These are phyloP conservation scores for Trissonchulus sp. DNA, from an alignment of 2,888 invertebrate species.

Conservation along the genomic window DNA sequence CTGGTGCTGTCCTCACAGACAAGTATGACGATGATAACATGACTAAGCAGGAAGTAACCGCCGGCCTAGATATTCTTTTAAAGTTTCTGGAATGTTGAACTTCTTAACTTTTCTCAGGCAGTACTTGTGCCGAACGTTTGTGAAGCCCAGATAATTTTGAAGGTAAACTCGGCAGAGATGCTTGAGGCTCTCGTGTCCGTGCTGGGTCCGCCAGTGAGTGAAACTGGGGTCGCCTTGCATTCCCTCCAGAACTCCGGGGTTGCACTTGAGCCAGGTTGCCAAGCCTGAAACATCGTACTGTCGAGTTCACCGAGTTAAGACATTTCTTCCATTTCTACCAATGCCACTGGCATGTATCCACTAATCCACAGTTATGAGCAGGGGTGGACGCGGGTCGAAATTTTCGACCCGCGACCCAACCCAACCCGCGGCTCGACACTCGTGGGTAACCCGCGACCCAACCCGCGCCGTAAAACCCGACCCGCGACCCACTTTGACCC, in stretches of 20 bases:
- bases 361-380: too few relatives aligned
- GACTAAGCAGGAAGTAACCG: conserved; percentile 8
- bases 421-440: too few relatives aligned
- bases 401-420: too few relatives aligned
- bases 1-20: neutral
- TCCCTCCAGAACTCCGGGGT: neutral
- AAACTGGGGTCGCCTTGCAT: conserved; percentile 42
- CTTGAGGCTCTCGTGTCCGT: conserved; percentile 50
- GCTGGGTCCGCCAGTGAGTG: conserved; percentile 49
- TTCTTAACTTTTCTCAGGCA: conserved; percentile 40
- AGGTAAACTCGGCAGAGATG: conserved; percentile 53
- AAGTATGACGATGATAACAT: too few relatives aligned
- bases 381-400: too few relatives aligned
- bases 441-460: too few relatives aligned
- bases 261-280: conserved; percentile 51
- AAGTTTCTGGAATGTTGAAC: conserved; percentile 48
- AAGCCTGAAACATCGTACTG: too few relatives aligned
- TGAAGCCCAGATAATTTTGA: conserved; percentile 46
- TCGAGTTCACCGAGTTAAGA: too few relatives aligned
- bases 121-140: conserved; percentile 32
- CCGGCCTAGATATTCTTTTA: conserved; percentile 46
- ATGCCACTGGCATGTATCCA: too few relatives aligned
- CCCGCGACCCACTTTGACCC: too few relatives aligned
- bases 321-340: too few relatives aligned
- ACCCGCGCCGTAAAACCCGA: too few relatives aligned